These are phyloP conservation scores for Leucophora obtusa DNA, from an alignment of 2,888 invertebrate genomes.

Conservation along the genomic window DNA sequence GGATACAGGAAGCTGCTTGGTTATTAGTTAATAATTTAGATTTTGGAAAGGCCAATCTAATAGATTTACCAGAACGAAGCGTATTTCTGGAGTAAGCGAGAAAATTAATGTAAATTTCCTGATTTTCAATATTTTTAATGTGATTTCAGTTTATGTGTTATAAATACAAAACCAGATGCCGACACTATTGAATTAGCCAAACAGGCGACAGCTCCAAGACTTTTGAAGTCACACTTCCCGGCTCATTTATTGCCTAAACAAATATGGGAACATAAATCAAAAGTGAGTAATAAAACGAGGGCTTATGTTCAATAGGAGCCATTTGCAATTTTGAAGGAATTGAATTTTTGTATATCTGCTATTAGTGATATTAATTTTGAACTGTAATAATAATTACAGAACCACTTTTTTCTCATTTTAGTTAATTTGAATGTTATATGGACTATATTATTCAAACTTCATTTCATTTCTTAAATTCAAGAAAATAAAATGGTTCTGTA, in stretches of 20 bases:
- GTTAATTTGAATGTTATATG: no score
- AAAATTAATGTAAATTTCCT: no score
- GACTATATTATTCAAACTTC: no score
- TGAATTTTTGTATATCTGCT: no score
- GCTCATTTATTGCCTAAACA: conserved; percentile 66
- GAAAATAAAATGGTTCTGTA: no score
- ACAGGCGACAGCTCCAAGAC: conserved; percentile 59
- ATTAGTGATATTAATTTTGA: no score
- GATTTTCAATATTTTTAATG: no score
- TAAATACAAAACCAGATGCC: background rate
- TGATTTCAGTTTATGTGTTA: background rate
- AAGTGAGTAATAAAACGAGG: conserved; percentile 58
- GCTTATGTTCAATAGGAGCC: no score
- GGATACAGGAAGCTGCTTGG: conserved; percentile 69
- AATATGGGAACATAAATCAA: conserved; percentile 66
- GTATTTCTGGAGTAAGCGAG: conserved; percentile 63
- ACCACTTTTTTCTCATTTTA: no score
- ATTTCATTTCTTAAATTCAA: no score
- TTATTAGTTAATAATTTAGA: conserved; percentile 67
- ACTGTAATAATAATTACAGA: no score
- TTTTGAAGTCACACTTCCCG: conserved; percentile 69
- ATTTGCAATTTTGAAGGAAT: no score
- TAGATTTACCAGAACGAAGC: conserved; percentile 41
- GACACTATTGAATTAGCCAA: background rate
- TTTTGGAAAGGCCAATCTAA: conserved; percentile 54